phyloP scores from a whole-genome alignment of 2,888 invertebrate genomes.

The Agrotis segetum region DNA sequence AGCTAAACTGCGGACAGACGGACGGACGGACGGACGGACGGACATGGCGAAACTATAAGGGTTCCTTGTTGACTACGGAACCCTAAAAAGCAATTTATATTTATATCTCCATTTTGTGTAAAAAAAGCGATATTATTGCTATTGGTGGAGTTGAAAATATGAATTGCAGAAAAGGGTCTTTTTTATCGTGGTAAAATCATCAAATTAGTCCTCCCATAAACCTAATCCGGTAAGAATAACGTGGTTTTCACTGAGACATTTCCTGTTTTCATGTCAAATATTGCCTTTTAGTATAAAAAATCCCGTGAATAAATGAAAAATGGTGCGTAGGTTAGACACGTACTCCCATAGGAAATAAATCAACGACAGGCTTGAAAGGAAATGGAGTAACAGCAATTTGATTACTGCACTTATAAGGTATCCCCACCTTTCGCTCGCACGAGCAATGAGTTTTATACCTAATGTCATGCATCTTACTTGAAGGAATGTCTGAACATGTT shows the following conservation, averaged over 20 bases:
- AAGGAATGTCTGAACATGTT: slow-evolving; percentile 41
- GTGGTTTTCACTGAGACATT: neutral
- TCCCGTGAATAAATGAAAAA: slow-evolving; percentile 16
- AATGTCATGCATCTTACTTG: slow-evolving; percentile 57
- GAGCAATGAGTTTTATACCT: slow-evolving; percentile 38
- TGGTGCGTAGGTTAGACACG: neutral
- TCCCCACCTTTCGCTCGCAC: slow-evolving; percentile 21
- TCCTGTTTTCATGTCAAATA: slow-evolving; percentile 1
- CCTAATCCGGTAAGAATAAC: neutral
- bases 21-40: too few relatives aligned
- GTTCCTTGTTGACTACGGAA: too few relatives aligned
- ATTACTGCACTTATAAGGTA: slow-evolving; percentile 51
- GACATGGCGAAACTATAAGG: too few relatives aligned
- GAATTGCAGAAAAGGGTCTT: too few relatives aligned
- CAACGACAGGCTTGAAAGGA: slow-evolving; percentile 35
- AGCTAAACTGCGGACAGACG: too few relatives aligned
- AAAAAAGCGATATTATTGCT: too few relatives aligned
- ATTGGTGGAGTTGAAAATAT: too few relatives aligned
- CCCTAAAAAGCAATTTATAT: too few relatives aligned
- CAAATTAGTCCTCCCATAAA: too few relatives aligned
- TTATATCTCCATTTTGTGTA: too few relatives aligned
- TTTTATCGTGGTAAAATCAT: too few relatives aligned
- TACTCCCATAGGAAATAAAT: slow-evolving; percentile 47
- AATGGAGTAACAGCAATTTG: slow-evolving; percentile 51
- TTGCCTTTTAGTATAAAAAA: slow-evolving; percentile 6